Conservation (phyloP, 2,113 vertebrate species). For the Ctenomys sociabilis region DNA sequence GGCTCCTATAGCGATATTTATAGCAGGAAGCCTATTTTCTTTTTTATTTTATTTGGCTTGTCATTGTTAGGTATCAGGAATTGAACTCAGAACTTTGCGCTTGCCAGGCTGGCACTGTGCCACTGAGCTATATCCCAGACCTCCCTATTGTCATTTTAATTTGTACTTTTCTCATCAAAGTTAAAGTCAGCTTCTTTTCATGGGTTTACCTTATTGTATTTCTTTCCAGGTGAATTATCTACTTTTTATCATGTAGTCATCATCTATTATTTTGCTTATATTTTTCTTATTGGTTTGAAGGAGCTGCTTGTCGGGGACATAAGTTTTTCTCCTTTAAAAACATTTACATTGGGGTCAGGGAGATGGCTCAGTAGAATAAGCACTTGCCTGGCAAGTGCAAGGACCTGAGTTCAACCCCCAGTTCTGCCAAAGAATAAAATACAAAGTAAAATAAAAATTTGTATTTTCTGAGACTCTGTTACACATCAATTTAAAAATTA, state of each 20-base stretch:
- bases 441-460: no score
- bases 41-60: background rate
- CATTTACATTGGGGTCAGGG: no score
- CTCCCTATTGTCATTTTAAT: background rate
- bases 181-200: background rate
- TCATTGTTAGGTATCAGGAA: no score
- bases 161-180: background rate
- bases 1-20: background rate
- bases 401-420: no score
- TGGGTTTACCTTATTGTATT: background rate
- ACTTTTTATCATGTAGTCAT: slow-evolving; percentile 36
- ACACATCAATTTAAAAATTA: slow-evolving; percentile 18
- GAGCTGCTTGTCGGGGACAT: background rate
- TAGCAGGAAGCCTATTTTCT: background rate
- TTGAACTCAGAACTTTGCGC: no score
- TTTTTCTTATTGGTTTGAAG: slow-evolving; percentile 4
- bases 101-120: no score
- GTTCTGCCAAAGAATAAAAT: no score
- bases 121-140: no score
- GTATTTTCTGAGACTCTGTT: background rate
- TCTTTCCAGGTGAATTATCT: background rate
- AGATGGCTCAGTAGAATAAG: no score
- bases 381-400: no score
- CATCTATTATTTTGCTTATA: background rate
- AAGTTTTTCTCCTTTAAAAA: background rate